Evolutionary conservation across 2,797 vertebrate genomes (phyloP).

Genomic region (Schizopygopsis pylzovi): DNA sequence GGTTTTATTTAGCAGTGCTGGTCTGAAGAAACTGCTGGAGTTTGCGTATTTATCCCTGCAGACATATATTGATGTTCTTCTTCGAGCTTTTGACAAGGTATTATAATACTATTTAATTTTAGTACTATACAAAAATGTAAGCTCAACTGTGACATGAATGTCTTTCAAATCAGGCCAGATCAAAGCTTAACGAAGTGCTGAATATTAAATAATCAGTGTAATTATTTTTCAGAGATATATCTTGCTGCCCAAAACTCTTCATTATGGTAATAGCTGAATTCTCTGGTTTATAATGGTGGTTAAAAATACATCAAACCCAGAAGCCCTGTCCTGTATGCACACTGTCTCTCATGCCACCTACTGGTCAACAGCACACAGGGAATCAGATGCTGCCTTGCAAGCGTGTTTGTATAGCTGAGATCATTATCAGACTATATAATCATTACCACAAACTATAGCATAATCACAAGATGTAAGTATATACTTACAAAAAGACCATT

Average conservation of each 20-base stretch:
- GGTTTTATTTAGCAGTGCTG: neutral
- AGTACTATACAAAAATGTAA: neutral
- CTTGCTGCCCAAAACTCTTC: neutral
- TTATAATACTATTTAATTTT: neutral
- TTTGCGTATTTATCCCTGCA: neutral
- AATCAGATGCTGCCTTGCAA: neutral
- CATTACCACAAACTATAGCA: neutral
- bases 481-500: neutral
- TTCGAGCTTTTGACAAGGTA: neutral
- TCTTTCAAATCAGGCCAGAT: neutral
- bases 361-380: slow-evolving; percentile 43
- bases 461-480: neutral
- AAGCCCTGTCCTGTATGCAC: neutral
- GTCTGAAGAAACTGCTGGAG: neutral
- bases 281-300: neutral
- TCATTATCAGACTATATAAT: neutral
- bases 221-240: neutral
- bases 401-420: neutral
- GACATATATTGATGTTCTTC: neutral
- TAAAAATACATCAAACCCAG: neutral
- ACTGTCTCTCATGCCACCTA: slow-evolving; percentile 61
- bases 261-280: neutral
- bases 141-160: neutral
- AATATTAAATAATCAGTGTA: neutral
- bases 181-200: neutral